These are phyloP conservation scores for Callimorpha dominula DNA, from an alignment of 2,888 invertebrate species.

Conservation along the genomic window DNA sequence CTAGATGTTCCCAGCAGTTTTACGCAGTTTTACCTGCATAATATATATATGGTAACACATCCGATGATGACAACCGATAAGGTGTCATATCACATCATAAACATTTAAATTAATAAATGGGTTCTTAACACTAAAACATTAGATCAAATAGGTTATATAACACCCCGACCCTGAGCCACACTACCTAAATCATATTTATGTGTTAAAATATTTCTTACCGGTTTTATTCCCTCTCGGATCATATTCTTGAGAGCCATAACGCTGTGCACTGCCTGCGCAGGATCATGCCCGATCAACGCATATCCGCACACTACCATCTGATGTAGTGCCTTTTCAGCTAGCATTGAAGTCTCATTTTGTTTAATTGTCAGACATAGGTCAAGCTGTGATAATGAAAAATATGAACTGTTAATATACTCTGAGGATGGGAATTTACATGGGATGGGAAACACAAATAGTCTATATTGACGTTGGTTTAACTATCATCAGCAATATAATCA, in stretches of 20 bases:
- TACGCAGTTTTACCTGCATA: too few species aligned
- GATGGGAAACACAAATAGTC: too few species aligned
- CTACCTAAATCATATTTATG: too few species aligned
- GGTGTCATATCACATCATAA: too few species aligned
- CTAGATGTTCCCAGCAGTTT: too few species aligned
- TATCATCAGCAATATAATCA: too few species aligned
- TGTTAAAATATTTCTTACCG: slow-evolving; percentile 57
- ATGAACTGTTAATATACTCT: neutral
- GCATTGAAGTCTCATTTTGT: slow-evolving; percentile 67
- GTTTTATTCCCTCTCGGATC: slow-evolving; percentile 70
- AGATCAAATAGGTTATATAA: neutral
- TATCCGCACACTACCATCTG: slow-evolving; percentile 84
- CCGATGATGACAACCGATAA: too few species aligned
- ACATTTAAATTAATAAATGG: too few species aligned
- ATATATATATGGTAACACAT: too few species aligned
- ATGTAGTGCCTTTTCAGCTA: slow-evolving; percentile 80
- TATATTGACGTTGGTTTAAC: too few species aligned
- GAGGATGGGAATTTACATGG: neutral
- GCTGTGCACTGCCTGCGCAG: slow-evolving; percentile 70
- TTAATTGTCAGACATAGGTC: slow-evolving; percentile 65
- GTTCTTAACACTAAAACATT: too few species aligned
- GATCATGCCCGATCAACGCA: slow-evolving; percentile 81
- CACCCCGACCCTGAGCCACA: neutral
- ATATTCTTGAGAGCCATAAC: slow-evolving; percentile 72
- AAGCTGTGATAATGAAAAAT: slow-evolving; percentile 52